Percentiles rank a stretch among this genome's conserved stretches.
These are phyloP conservation scores for Cynaeus angustus DNA, from an alignment of 2,888 invertebrate genomes.

Conservation along the genomic window DNA sequence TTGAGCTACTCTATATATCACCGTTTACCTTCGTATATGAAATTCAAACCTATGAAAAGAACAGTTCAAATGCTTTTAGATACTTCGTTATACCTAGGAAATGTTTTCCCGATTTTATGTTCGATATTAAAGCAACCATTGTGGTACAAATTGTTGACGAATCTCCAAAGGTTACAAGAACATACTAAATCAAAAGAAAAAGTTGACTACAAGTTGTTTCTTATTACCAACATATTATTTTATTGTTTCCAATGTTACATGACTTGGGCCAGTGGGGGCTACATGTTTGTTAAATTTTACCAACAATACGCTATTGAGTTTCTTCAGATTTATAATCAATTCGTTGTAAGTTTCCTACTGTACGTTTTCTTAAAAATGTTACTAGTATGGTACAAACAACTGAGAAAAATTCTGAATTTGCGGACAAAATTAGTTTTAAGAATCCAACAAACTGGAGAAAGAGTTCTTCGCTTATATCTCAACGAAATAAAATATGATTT, in stretches of 20 bases:
- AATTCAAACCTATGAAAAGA: neutral
- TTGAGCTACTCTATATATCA: neutral
- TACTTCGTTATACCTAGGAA: neutral
- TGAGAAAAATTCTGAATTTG: too few relatives aligned
- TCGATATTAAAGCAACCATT: too few relatives aligned
- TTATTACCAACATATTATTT: slow-evolving; percentile 3
- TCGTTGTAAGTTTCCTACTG: slow-evolving; percentile 1
- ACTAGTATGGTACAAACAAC: neutral
- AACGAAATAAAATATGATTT: neutral
- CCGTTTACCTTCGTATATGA: neutral
- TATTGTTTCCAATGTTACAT: slow-evolving; percentile 20
- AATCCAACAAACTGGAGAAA: too few relatives aligned
- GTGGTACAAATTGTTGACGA: neutral
- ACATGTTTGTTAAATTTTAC: neutral
- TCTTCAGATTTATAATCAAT: slow-evolving; percentile 13
- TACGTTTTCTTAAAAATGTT: slow-evolving; percentile 17
- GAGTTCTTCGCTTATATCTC: too few relatives aligned
- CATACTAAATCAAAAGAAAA: too few relatives aligned
- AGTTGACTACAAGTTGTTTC: neutral
- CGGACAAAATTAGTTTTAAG: too few relatives aligned
- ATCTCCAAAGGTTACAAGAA: too few relatives aligned
- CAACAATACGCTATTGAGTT: slow-evolving; percentile 17
- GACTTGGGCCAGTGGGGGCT: neutral
- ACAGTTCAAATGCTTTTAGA: neutral
- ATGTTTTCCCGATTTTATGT: slow-evolving; percentile 5